Percentiles rank a stretch among this genome's conserved stretches.
Conservation (phyloP, 2,113 vertebrate species). For the Callipepla californica region DNA sequence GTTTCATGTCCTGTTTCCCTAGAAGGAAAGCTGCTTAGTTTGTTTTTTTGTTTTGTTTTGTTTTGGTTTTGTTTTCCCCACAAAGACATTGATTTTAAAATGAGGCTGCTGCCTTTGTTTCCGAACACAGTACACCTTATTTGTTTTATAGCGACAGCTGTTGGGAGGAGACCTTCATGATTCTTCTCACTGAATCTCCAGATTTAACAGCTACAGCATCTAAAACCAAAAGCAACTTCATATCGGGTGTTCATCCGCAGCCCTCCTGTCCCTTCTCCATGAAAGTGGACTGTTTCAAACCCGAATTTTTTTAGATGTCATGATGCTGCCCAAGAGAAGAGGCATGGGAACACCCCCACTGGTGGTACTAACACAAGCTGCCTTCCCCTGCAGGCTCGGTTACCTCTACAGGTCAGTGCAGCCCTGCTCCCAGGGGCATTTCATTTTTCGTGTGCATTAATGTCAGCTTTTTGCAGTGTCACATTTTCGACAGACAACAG, state of each 20-base stretch:
- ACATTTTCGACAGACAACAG: background rate
- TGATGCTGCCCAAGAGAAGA: background rate
- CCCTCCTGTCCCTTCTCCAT: background rate
- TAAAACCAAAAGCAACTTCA: background rate
- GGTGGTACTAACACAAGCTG: background rate
- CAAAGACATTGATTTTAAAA: background rate
- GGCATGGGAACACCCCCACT: background rate
- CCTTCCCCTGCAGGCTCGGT: too few species aligned
- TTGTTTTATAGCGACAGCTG: background rate
- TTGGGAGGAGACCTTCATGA: background rate
- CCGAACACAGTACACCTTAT: background rate
- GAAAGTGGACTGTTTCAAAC: background rate
- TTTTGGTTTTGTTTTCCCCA: background rate
- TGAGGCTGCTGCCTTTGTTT: background rate
- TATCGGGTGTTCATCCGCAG: background rate
- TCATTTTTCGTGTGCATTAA: fast-evolving
- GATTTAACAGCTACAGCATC: background rate
- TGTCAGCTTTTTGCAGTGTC: background rate
- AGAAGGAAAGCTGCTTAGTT: background rate
- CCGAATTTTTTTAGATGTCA: background rate
- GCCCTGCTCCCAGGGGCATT: background rate
- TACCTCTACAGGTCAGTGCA: background rate
- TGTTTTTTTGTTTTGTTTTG: background rate
- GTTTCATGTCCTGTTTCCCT: background rate
- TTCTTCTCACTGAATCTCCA: background rate